Conservation (phyloP, 2,888 invertebrate species). For the Apantesis nais region DNA sequence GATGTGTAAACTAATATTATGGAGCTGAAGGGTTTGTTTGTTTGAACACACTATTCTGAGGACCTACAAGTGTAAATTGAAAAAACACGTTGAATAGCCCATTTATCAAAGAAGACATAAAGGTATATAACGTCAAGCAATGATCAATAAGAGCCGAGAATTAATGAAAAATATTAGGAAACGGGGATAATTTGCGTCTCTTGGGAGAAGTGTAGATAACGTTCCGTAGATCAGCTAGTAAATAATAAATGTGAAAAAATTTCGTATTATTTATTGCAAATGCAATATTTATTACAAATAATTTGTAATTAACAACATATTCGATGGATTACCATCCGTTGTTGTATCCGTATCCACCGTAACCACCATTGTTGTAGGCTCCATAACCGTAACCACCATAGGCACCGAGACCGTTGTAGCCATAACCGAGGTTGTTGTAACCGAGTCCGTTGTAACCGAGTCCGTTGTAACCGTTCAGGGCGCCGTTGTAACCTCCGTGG, state of each 20-base stretch:
- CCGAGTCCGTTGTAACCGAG: constrained; percentile 22
- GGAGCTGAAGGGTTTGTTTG: too few relatives aligned
- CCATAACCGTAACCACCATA: constrained; percentile 30
- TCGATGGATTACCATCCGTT: constrained; percentile 39
- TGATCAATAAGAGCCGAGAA: too few relatives aligned
- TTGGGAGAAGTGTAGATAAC: too few relatives aligned
- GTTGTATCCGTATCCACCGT: constrained; percentile 30
- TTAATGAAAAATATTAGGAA: too few relatives aligned
- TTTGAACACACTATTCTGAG: too few relatives aligned
- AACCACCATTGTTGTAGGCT: constrained; percentile 25
- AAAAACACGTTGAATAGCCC: too few relatives aligned
- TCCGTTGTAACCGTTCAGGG: constrained; percentile 26
- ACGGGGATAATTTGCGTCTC: too few relatives aligned
- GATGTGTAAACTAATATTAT: too few relatives aligned
- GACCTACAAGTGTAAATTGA: too few relatives aligned
- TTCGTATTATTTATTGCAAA: neutral
- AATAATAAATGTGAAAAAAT: neutral
- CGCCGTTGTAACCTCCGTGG: constrained; percentile 5
- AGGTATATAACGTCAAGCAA: too few relatives aligned
- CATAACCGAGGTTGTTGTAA: constrained; percentile 26
- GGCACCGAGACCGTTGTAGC: constrained; percentile 24
- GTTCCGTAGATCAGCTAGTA: too few relatives aligned
- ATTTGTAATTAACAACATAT: neutral
- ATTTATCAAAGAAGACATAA: too few relatives aligned
- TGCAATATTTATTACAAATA: neutral